These are phyloP conservation scores for Saturnia japonica DNA, from an alignment of 2,888 invertebrate genomes.

Conservation along the genomic window DNA sequence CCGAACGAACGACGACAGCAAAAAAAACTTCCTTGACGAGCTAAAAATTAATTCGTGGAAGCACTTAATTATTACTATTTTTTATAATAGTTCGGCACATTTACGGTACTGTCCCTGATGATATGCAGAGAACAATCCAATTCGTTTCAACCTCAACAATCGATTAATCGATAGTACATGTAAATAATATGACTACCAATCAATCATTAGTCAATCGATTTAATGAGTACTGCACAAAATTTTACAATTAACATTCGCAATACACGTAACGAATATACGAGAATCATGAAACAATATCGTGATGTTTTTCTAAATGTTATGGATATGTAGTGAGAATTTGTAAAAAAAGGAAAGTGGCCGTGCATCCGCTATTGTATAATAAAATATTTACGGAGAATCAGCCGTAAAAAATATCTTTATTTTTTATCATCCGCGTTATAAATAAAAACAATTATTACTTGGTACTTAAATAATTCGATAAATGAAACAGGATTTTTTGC, in stretches of 20 bases:
- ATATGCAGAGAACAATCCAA: no score
- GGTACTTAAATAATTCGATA: neutral
- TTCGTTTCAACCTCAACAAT: no score
- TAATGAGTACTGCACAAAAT: neutral
- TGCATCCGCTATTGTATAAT: neutral
- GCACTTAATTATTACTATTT: no score
- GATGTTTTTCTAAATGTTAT: neutral
- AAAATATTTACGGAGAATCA: neutral
- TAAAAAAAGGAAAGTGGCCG: neutral
- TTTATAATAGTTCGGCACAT: no score
- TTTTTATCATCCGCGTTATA: neutral
- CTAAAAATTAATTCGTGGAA: no score
- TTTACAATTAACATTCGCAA: neutral
- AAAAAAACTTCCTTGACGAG: no score
- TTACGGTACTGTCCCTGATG: no score
- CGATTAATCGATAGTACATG: no score
- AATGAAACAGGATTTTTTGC: neutral
- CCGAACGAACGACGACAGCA: no score
- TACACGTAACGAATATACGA: neutral
- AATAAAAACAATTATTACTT: neutral
- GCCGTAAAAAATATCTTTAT: conserved; percentile 5
- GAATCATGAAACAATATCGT: neutral
- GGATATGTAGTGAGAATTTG: neutral
- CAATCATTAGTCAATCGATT: no score
- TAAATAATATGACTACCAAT: no score